These are phyloP conservation scores for Aspidoscelis tigris DNA, from an alignment of 2,113 vertebrate genomes.

Conservation along the genomic window DNA sequence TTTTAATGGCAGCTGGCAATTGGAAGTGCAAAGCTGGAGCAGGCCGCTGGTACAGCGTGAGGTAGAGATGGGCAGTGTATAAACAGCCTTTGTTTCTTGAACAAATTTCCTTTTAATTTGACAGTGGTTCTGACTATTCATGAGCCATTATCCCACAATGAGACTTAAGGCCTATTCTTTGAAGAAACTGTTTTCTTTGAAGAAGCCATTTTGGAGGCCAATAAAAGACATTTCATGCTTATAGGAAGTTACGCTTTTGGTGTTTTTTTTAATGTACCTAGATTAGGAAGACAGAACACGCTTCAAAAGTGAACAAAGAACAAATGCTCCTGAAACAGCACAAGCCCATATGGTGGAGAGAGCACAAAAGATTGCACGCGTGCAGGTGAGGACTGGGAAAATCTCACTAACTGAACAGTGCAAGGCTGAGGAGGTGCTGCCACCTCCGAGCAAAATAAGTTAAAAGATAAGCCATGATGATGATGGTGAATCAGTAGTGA, in stretches of 20 bases:
- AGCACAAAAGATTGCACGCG: slow-evolving; percentile 78
- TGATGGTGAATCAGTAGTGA: too few relatives aligned
- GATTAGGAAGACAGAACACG: slow-evolving; percentile 81
- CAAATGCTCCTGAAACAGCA: slow-evolving; percentile 87
- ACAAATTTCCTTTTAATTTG: slow-evolving; percentile 26
- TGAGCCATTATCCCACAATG: neutral
- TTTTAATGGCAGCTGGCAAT: neutral
- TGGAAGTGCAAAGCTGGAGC: neutral
- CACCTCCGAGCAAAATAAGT: neutral
- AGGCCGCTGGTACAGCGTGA: neutral
- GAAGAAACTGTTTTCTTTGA: neutral
- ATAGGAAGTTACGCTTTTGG: neutral
- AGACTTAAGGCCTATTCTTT: neutral
- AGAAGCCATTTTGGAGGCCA: slow-evolving; percentile 26
- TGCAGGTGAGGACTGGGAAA: slow-evolving; percentile 79
- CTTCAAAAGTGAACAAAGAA: slow-evolving; percentile 85
- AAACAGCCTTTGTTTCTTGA: slow-evolving; percentile 12
- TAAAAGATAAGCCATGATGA: slow-evolving; percentile 1
- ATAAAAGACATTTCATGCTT: slow-evolving; percentile 8
- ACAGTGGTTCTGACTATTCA: neutral
- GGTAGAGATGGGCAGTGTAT: neutral
- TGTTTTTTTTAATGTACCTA: slow-evolving; percentile 58
- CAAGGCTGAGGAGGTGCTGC: neutral
- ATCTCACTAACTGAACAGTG: fast-evolving
- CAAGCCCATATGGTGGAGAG: slow-evolving; percentile 87